Evolutionary conservation across 1,140 invertebrate species (phyloP), one percentile per base, ranked within the genome.

Genomic region (Melipona quadrifasciata): DNA sequence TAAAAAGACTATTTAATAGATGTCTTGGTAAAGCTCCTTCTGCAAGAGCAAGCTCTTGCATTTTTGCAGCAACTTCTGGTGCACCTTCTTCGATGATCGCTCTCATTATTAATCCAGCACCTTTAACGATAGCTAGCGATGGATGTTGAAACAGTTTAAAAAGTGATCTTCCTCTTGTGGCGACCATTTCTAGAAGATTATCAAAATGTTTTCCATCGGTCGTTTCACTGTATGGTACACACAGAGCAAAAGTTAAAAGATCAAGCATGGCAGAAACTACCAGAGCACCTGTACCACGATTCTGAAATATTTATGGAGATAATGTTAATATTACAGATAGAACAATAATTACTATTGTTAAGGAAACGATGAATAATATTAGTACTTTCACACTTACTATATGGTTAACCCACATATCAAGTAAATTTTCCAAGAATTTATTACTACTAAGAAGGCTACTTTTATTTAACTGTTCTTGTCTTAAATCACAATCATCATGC

Each of bases 201-300:
- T 99, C 99, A 95, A 99, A 99, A 93, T 99, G 98, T 91, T 98
- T 98, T 31, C 99, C 98, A 93, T 99, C 98, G 0, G 99, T 99
- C 55, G 99, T 99, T 95, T 99, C 99, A 93, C 98, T 99, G 95
- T 99, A 99, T 34, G 99, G 99, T 84, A 99, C 98, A 95, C 99
- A 99, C 17, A 99, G 95, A 12, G 99, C 97, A 95, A 99, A 99
- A n/a, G 99, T 99, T 85, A 99, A 95, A 93, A 99, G 99, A 95
- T 99, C 99, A 91, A 99, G 95, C 98, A 99, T 99, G 58, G 98
- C 98, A 34, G 97, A 97, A n/a, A 98, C 96, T 5, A 98, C 97
- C 51, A 98, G 90, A 53, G 97, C 97, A n/a, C 97, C 97, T 79
- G 97, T 97, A 57, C 96, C 97, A 91, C 97, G 96, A 89, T 96